Evolutionary conservation across 2,888 invertebrate genomes (phyloP).

Genomic region (Hypsopygia costalis): DNA sequence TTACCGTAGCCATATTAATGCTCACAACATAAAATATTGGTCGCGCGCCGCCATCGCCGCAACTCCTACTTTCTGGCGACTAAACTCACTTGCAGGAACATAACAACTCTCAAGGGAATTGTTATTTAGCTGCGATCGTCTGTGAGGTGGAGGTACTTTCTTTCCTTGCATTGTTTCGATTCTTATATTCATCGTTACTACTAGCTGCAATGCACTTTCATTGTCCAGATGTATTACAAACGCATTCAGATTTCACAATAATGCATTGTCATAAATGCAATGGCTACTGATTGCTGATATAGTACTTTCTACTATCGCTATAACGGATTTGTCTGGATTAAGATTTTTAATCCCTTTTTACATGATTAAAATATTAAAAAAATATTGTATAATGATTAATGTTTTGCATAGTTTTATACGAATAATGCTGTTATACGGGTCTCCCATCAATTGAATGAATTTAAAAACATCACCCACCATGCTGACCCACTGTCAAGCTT

Average conservation of each 20-base stretch:
- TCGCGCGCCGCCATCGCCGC: no score
- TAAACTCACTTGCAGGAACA: not conserved
- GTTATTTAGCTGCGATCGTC: not conserved
- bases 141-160: not conserved
- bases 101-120: no score
- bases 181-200: conserved; percentile 16
- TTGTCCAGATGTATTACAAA: conserved; percentile 31
- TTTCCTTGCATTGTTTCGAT: conserved; percentile 47
- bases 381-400: no score
- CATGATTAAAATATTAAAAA: no score
- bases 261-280: conserved; percentile 22
- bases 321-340: no score
- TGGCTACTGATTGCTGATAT: not conserved
- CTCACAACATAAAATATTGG: not conserved
- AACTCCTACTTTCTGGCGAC: not conserved
- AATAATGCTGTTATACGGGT: no score
- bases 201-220: conserved; percentile 26
- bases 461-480: no score
- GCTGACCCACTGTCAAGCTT: no score
- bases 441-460: no score
- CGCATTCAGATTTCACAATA: conserved; percentile 32
- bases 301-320: no score
- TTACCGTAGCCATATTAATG: not conserved
- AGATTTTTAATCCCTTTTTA: no score
- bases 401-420: no score